phyloP scores from a whole-genome alignment of 2,113 vertebrate genomes.

The Thunnus maccoyii region DNA sequence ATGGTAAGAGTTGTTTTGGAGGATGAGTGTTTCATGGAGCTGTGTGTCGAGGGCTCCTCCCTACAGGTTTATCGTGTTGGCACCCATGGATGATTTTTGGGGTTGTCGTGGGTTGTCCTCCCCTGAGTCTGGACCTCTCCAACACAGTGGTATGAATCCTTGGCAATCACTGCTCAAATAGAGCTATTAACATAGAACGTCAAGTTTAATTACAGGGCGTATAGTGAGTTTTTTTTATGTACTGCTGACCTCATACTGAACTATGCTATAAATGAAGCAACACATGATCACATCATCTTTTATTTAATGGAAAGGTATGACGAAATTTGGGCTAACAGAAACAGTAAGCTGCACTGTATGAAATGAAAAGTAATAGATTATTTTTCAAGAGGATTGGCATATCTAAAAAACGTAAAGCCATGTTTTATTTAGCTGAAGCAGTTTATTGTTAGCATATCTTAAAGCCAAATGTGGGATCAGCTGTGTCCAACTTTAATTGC shows the following conservation, averaged over 20 bases:
- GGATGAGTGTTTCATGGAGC: constrained; percentile 43
- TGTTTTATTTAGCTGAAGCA: constrained; percentile 55
- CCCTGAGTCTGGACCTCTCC: constrained; percentile 59
- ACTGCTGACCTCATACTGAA: constrained; percentile 51
- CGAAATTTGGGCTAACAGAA: constrained; percentile 26
- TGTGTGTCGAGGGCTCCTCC: constrained; percentile 57
- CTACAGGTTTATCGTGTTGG: constrained; percentile 68
- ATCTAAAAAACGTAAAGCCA: constrained; percentile 54
- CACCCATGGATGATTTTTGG: constrained; percentile 55
- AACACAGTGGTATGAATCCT: constrained; percentile 51
- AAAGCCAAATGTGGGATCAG: constrained; percentile 64
- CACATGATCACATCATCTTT: constrained; percentile 49
- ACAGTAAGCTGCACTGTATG: constrained; percentile 21
- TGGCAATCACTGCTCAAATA: constrained; percentile 50
- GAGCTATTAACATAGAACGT: constrained; percentile 54
- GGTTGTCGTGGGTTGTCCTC: constrained; percentile 67
- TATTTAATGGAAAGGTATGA: constrained; percentile 49
- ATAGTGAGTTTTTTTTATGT: constrained; percentile 42
- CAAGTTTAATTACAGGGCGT: constrained; percentile 54
- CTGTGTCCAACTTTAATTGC: constrained; percentile 69
- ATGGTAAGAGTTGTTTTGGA: constrained; percentile 67
- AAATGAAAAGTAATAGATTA: constrained; percentile 48
- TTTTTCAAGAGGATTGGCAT: constrained; percentile 52
- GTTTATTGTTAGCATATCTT: constrained; percentile 69
- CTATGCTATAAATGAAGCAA: constrained; percentile 49